These are phyloP conservation scores for Hydrozoanthus tunicans DNA, from an alignment of 64 coral and sea anemone species.

Conservation along the genomic window DNA sequence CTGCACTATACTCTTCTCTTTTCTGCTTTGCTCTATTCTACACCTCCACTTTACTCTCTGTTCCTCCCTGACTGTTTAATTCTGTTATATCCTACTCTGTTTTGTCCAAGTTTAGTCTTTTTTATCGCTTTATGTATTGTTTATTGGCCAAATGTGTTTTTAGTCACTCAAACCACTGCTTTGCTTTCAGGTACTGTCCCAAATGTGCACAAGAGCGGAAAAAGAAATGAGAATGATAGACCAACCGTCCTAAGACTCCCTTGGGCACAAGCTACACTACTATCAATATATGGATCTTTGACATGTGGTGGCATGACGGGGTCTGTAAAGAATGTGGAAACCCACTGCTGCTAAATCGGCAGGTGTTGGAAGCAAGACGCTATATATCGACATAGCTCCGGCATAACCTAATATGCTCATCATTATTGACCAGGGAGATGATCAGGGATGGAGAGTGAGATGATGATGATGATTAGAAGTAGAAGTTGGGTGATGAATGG, in stretches of 20 bases:
- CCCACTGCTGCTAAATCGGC: background rate
- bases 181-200: constrained; percentile 88
- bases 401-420: too few relatives aligned
- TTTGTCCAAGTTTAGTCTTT: too few relatives aligned
- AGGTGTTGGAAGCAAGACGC: background rate
- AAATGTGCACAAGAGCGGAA: constrained; percentile 96
- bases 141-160: background rate
- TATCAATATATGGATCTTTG: background rate
- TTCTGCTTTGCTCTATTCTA: too few relatives aligned
- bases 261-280: background rate
- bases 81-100: too few relatives aligned
- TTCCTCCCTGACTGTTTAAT: too few relatives aligned
- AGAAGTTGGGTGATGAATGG: background rate
- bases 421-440: background rate
- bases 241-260: background rate
- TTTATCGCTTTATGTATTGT: too few relatives aligned
- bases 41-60: too few relatives aligned
- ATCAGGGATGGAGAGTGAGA: background rate
- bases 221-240: constrained; percentile 72
- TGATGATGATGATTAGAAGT: too few relatives aligned
- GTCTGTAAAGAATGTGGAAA: background rate
- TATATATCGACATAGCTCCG: background rate
- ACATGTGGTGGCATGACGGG: background rate
- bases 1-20: too few relatives aligned
- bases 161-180: background rate